Conservation (phyloP, 2,113 vertebrate genomes). For the Chauna torquata region DNA sequence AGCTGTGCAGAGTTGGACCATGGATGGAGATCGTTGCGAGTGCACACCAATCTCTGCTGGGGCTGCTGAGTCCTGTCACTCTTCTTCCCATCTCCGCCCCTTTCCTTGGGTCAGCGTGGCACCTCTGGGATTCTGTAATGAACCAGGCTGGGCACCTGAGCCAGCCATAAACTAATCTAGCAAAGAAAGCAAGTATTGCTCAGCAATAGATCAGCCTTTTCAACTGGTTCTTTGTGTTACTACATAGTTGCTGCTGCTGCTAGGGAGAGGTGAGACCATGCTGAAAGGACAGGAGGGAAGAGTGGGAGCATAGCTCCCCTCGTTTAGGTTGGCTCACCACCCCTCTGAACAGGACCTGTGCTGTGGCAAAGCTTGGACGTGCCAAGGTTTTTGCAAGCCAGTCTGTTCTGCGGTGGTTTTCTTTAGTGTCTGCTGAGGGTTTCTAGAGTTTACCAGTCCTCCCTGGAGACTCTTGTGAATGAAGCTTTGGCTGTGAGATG, state of each 20-base stretch:
- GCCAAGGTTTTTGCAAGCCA: neutral
- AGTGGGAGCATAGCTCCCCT: neutral
- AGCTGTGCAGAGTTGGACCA: rapidly evolving
- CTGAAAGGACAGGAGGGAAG: neutral
- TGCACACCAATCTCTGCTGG: neutral
- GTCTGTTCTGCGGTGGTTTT: neutral
- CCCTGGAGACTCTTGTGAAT: neutral
- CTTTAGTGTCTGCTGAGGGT: neutral
- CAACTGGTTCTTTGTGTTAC: neutral
- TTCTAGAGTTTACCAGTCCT: neutral
- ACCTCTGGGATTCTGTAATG: neutral
- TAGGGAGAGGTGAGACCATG: neutral
- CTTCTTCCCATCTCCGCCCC: neutral
- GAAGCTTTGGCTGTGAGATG: neutral
- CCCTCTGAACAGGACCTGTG: neutral
- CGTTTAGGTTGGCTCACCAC: neutral
- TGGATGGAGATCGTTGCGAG: neutral
- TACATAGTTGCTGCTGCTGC: neutral
- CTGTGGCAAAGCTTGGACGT: neutral
- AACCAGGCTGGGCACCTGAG: neutral
- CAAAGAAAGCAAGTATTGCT: neutral
- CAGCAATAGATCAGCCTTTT: neutral
- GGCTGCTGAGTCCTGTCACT: rapidly evolving
- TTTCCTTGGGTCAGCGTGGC: neutral
- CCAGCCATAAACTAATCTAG: neutral